Evolutionary conservation across 2,888 invertebrate genomes (phyloP), one percentile per base, ranked within the genome.

Genomic region (Mellilla xanthometata): DNA sequence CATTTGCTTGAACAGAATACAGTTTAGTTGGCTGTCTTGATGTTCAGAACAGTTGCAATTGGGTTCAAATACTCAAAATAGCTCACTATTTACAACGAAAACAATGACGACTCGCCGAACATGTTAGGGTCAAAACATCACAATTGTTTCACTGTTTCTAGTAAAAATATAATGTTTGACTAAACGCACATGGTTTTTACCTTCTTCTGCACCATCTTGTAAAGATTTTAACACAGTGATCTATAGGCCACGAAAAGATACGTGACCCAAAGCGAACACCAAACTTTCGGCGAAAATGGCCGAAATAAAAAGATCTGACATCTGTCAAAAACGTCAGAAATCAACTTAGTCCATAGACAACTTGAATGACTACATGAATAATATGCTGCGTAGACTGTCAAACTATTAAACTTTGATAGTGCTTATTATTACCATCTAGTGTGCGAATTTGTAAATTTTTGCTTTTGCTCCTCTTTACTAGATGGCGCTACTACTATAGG

Each of bases 191-290:
- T 87, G 72, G 73, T 52, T 74, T 85, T 90, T 87, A 90, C 90
- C 90, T 90, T 90, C 89, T 90, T 90, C 82, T 90, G 90, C 82
- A 90, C 90, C 90, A 90, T 90, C 76, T 87, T 88, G 79, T 72
- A 68, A 74, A 62, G 72, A 68, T 75, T 84, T 84, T 81, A 83
- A 61, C 54, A 68, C 59, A 66, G 79, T 77, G 90, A 90, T 90
- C 78, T 80, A 76, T 67, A 67, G 82, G 85, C 81, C 88, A 88
- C 90, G 87, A 79, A 74, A 49, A 71, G 90, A 90, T 90, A 76
- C 86, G 90, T 76, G 86, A 84, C 87, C 81, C 48, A 74, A 78
- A 74, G 64, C 58, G 63, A 79, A 81, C 81, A 85, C 81, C 76
- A 75, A 81, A 78, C 83, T 79, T 79, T 86, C 88, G 87, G 88